Evolutionary conservation across 1,140 invertebrate species (phyloP).

Genomic region (Sminthurinus signatus): DNA sequence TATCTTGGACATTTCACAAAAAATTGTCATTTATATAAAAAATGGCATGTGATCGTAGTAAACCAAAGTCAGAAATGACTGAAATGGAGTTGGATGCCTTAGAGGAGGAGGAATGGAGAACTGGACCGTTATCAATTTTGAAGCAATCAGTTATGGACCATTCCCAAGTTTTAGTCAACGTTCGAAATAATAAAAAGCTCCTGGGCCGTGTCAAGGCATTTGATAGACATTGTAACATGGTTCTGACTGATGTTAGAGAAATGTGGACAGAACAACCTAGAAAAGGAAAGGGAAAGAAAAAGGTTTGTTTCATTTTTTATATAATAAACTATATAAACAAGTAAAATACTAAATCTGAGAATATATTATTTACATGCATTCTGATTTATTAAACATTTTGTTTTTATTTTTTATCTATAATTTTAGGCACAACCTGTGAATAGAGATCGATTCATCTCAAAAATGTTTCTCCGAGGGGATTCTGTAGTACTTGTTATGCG

Average conservation of each 20-base stretch:
- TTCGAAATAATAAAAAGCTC: constrained; percentile 94
- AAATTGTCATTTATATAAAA: too few relatives aligned
- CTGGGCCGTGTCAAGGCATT: constrained; percentile 97
- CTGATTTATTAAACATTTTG: neutral
- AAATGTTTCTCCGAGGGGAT: constrained; percentile 99
- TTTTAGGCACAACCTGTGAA: constrained; percentile 89
- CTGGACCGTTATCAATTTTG: constrained; percentile 92
- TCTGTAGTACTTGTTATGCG: constrained; percentile 96
- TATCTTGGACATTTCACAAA: too few relatives aligned
- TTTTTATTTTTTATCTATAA: neutral
- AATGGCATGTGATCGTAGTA: too few relatives aligned
- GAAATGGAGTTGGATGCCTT: constrained; percentile 89
- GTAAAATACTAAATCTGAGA: too few relatives aligned
- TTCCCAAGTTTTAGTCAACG: constrained; percentile 78
- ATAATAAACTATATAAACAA: too few relatives aligned
- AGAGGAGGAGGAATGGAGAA: constrained; percentile 99
- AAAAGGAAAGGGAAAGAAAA: constrained; percentile 97
- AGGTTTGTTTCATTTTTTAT: too few relatives aligned
- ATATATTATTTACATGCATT: too few relatives aligned
- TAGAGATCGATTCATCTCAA: constrained; percentile 98
- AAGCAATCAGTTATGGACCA: constrained; percentile 99
- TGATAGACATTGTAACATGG: constrained; percentile 99
- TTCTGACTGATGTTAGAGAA: constrained; percentile 98
- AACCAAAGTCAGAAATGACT: constrained; percentile 91
- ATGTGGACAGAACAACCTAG: constrained; percentile 99